phyloP scores from a whole-genome alignment of 2,888 invertebrate genomes.

The Drosophila atripex region DNA sequence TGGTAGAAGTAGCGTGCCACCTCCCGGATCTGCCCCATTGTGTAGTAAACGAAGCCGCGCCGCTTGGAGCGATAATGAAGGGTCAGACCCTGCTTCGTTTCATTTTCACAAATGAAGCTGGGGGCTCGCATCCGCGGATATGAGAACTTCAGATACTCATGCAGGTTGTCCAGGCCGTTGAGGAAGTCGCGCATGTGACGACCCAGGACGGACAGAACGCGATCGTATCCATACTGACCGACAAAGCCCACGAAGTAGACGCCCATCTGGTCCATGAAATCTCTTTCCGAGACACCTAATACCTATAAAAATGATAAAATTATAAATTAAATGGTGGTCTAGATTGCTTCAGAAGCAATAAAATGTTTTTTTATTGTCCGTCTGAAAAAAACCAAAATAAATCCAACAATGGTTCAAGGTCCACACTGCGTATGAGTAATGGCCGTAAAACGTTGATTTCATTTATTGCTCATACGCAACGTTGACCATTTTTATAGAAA shows the following conservation, averaged over 20 bases:
- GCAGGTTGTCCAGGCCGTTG: constrained; percentile 97
- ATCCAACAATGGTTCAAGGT: neutral
- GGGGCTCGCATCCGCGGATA: constrained; percentile 96
- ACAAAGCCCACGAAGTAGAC: constrained; percentile 97
- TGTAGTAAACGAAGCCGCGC: constrained; percentile 97
- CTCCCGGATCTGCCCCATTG: constrained; percentile 97
- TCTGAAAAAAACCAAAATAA: neutral
- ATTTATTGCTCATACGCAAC: neutral
- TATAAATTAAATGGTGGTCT: neutral
- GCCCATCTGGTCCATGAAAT: constrained; percentile 97
- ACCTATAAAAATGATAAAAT: constrained; percentile 85
- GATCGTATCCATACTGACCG: constrained; percentile 97
- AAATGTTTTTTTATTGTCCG: neutral
- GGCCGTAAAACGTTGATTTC: neutral
- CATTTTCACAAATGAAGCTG: constrained; percentile 98
- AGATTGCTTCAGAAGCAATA: neutral
- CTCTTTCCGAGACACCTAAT: constrained; percentile 92
- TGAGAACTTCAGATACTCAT: constrained; percentile 98
- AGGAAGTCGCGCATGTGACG: constrained; percentile 97
- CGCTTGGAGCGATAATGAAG: constrained; percentile 97
- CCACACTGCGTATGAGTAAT: neutral
- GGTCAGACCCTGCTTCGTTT: constrained; percentile 95
- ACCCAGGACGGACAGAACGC: constrained; percentile 94
- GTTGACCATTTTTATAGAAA: neutral
- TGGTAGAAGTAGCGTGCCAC: constrained; percentile 97